phyloP scores from a whole-genome alignment of 2,797 vertebrate species.

The Lithobates pipiens region DNA sequence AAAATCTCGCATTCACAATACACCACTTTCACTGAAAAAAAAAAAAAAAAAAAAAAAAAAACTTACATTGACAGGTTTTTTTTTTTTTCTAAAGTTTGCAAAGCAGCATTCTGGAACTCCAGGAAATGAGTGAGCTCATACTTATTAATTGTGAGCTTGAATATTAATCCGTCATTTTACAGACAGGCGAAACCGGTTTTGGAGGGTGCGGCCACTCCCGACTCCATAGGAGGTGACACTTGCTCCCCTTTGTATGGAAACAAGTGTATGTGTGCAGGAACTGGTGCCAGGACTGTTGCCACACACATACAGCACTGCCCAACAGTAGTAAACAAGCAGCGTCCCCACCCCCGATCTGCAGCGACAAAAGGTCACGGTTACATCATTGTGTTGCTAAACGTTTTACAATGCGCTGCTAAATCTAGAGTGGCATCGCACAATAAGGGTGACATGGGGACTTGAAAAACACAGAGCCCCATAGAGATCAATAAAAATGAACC shows the following conservation, averaged over 20 bases:
- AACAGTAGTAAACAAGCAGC: slow-evolving; percentile 35
- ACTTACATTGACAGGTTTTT: no score
- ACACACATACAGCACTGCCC: slow-evolving; percentile 3
- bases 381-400: not conserved
- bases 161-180: slow-evolving; percentile 2
- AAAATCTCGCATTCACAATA: not conserved
- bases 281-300: slow-evolving; percentile 26
- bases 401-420: not conserved
- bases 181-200: slow-evolving; percentile 53
- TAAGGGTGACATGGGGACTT: not conserved
- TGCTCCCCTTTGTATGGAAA: slow-evolving; percentile 28
- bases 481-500: no score
- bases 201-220: slow-evolving; percentile 34
- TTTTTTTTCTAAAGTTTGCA: no score
- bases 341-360: slow-evolving; percentile 12
- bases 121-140: slow-evolving; percentile 33
- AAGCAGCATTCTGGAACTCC: not conserved
- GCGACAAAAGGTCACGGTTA: not conserved
- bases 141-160: slow-evolving; percentile 1
- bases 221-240: not conserved
- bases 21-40: not conserved
- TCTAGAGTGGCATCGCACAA: not conserved
- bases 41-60: not conserved
- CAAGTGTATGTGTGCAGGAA: not conserved
- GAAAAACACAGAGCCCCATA: no score